Percentiles rank a stretch among this genome's conserved stretches.
phyloP scores from a whole-genome alignment of 1,140 invertebrate genomes.

The Cotesia typhae region DNA sequence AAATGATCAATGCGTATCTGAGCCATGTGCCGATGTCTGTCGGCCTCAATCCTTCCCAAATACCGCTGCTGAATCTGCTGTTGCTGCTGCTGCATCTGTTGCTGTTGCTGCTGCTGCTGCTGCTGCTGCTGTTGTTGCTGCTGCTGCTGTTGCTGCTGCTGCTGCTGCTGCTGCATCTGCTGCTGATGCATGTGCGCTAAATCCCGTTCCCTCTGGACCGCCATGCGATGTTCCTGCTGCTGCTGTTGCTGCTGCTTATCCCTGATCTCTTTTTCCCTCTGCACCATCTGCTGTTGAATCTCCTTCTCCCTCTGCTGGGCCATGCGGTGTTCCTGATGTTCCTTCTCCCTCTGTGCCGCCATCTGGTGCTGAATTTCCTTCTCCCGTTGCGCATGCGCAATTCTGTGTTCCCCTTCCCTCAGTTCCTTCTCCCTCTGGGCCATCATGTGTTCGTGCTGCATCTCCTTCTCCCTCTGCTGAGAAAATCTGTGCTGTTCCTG shows the following conservation, averaged over 20 bases:
- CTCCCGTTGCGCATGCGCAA: slow-evolving; percentile 53
- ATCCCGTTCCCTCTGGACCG: slow-evolving; percentile 42
- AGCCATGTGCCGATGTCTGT: slow-evolving; percentile 54
- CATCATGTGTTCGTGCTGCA: slow-evolving; percentile 56
- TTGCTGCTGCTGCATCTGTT: too few relatives aligned
- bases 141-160: slow-evolving; percentile 49
- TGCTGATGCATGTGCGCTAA: slow-evolving; percentile 49
- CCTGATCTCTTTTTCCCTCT: slow-evolving; percentile 44
- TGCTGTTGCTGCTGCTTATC: slow-evolving; percentile 42
- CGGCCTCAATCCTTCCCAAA: slow-evolving; percentile 50
- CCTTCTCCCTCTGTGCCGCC: slow-evolving; percentile 54
- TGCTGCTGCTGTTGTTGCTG: slow-evolving; percentile 51
- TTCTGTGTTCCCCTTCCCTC: slow-evolving; percentile 47
- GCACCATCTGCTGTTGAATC: slow-evolving; percentile 56
- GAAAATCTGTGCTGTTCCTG: slow-evolving; percentile 49
- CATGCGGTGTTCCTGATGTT: slow-evolving; percentile 53
- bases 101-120: slow-evolving; percentile 50
- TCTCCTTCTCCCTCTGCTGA: slow-evolving; percentile 52
- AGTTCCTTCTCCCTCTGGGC: slow-evolving; percentile 60
- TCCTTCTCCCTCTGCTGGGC: slow-evolving; percentile 59
- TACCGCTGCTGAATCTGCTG: slow-evolving; percentile 61
- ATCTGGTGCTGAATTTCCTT: slow-evolving; percentile 56
- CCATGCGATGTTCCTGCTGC: slow-evolving; percentile 43
- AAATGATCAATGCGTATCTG: slow-evolving; percentile 58
- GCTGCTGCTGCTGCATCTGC: slow-evolving; percentile 44